Conservation (phyloP, 2,113 vertebrate genomes). For the Hiodon tergisus region DNA sequence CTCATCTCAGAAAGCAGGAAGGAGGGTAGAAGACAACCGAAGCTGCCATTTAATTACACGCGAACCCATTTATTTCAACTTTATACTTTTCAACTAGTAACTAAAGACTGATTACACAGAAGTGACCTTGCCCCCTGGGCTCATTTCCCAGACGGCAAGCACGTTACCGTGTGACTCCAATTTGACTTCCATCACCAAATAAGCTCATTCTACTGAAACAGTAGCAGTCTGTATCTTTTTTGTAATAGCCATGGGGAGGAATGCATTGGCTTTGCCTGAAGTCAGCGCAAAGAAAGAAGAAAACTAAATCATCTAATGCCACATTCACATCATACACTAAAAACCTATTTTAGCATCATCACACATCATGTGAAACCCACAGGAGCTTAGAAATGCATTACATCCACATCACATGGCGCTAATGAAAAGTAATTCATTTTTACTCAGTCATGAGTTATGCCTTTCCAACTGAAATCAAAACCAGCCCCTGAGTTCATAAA, state of each 20-base stretch:
- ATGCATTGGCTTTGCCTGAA: conserved; percentile 17
- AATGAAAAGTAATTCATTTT: not conserved
- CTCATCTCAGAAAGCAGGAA: not conserved
- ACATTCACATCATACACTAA: not conserved
- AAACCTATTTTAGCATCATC: conserved; percentile 19
- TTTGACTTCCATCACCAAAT: conserved; percentile 43
- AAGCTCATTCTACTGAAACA: conserved; percentile 37
- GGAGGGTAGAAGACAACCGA: not conserved
- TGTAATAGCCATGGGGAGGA: conserved; percentile 32
- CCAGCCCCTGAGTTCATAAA: too few relatives aligned
- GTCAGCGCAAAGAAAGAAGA: not conserved
- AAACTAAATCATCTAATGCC: not conserved
- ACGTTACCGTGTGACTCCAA: conserved; percentile 45
- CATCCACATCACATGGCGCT: not conserved
- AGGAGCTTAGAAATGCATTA: not conserved
- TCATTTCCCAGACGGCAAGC: conserved; percentile 31
- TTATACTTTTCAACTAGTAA: conserved; percentile 13
- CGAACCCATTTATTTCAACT: not conserved
- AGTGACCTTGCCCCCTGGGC: conserved; percentile 12
- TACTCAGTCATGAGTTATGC: not conserved
- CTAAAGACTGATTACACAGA: conserved; percentile 21
- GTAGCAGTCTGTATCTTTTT: conserved; percentile 16
- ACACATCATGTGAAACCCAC: conserved; percentile 21
- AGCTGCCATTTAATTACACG: conserved; percentile 7
- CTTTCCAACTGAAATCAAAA: too few relatives aligned